Base-by-base conservation (phyloP, 2,113 vertebrate species). In the Boleophthalmus pectinirostris region DNA sequence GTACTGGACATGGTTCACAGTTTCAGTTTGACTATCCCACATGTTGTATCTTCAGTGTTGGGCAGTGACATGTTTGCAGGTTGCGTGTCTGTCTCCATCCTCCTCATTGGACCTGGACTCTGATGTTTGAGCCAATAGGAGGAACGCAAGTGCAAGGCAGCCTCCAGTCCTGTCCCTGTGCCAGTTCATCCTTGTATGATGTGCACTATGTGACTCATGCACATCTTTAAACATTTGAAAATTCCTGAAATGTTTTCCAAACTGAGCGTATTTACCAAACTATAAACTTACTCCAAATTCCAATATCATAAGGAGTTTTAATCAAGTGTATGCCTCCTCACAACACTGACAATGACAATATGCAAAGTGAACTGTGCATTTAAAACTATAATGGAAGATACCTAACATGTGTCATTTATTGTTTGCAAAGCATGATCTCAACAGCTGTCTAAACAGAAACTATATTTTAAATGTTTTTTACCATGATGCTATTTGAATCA, bases 51-150 rank as follows among this genome's bases (percentile, higher is more conserved):
- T 46, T 53, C 56, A 20, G 23, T 1, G 53, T 72, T 21, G 16
- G 8, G 21, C 70, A 35, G 66, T 82, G 72, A 80, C 77, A 35
- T 87, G 85, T 88, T 88, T 88, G 83, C 78, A 78, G 69, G 53
- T 69, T 82, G 85, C 21, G 75, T 85, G 75, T 80, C 69, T 61
- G 68, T 76, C 45, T 79, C 56, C 65, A 49, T 47, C 68, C 67
- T 68, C 69, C 68, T 85, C 75, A 85, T 85, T 85, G 82, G 88
- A 82, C 43, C 70, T 71, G 65, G 56, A 43, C 74, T 67, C 21
- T 6, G 38, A 1, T 6, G 58, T 66, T 60, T 75, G 58, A 83
- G 74, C 88, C 83, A 89, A 91, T 87, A 43, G 72, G 61, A 75
- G 38, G 38, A 43, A 1, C 0, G 9, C 38, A 43, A 43, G 65